Evolutionary conservation across 2,113 vertebrate species (phyloP).

Genomic region (Forbesichthys agassizii): DNA sequence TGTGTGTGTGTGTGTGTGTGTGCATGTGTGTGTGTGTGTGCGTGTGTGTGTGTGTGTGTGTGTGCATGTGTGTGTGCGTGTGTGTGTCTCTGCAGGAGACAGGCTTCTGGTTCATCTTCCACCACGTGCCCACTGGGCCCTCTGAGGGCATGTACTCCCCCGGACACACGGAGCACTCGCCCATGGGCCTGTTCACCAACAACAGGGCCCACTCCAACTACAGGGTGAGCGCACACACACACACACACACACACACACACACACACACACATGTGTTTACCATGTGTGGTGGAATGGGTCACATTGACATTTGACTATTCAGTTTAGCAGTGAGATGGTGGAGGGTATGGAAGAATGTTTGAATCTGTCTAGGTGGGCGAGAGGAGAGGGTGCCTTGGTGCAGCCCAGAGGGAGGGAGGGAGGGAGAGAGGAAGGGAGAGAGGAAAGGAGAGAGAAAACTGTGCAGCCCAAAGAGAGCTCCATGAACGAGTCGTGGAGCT

Average conservation of each 20-base stretch:
- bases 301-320: too few species aligned
- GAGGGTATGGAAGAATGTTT: too few species aligned
- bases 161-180: constrained; percentile 87
- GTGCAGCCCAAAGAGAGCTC: not conserved
- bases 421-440: not conserved
- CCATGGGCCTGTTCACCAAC: constrained; percentile 90
- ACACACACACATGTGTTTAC: not conserved
- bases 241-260: not conserved
- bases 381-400: not conserved
- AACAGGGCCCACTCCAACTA: constrained; percentile 97
- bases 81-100: constrained; percentile 83
- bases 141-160: constrained; percentile 91
- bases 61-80: not conserved
- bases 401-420: not conserved
- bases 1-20: too few species aligned
- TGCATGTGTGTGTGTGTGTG: too few species aligned
- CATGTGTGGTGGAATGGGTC: too few species aligned
- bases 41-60: not conserved
- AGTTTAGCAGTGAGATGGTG: too few species aligned
- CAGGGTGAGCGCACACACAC: constrained; percentile 92
- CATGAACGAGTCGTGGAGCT: too few species aligned
- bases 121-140: constrained; percentile 92
- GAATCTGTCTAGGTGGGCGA: too few species aligned
- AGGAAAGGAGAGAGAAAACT: too few species aligned
- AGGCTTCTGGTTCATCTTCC: constrained; percentile 96